Percentiles rank a stretch among this genome's conserved stretches.
Conservation (phyloP, 1,140 invertebrate species). For the Metaphire vulgaris region DNA sequence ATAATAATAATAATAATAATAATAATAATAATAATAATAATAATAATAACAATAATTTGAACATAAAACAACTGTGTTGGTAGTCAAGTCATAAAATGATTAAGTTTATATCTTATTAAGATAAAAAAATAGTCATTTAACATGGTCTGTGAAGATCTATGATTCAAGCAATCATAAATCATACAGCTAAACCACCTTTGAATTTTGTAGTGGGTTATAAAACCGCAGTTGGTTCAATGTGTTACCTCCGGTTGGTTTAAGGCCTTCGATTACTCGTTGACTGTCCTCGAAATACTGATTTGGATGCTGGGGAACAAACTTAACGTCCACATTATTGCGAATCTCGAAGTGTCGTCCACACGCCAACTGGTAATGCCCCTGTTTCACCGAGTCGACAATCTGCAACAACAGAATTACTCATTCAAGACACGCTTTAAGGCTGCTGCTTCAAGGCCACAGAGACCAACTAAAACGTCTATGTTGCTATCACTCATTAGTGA, state of each 20-base stretch:
- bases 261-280: slow-evolving; percentile 54
- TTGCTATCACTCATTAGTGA: too few species aligned
- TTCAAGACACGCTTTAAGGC: too few species aligned
- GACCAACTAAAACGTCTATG: too few species aligned
- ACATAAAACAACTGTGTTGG: too few species aligned
- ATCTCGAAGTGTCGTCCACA: slow-evolving; percentile 82
- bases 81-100: too few species aligned
- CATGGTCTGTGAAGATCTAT: not conserved
- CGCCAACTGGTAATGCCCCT: slow-evolving; percentile 62
- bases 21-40: too few species aligned
- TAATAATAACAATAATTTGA: too few species aligned
- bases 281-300: slow-evolving; percentile 87
- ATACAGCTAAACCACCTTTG: not conserved
- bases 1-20: too few species aligned
- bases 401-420: slow-evolving; percentile 38
- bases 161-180: not conserved
- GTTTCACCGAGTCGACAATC: slow-evolving; percentile 53
- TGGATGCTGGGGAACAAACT: slow-evolving; percentile 73
- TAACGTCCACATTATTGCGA: slow-evolving; percentile 61
- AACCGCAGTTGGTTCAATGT: not conserved
- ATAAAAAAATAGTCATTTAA: too few species aligned
- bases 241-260: slow-evolving; percentile 13
- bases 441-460: too few species aligned
- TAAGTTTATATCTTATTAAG: too few species aligned
- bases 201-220: not conserved